Evolutionary conservation across 2,113 vertebrate genomes (phyloP), one percentile per base, ranked within the genome.

Genomic region (Pseudorectes ferrugineus): DNA sequence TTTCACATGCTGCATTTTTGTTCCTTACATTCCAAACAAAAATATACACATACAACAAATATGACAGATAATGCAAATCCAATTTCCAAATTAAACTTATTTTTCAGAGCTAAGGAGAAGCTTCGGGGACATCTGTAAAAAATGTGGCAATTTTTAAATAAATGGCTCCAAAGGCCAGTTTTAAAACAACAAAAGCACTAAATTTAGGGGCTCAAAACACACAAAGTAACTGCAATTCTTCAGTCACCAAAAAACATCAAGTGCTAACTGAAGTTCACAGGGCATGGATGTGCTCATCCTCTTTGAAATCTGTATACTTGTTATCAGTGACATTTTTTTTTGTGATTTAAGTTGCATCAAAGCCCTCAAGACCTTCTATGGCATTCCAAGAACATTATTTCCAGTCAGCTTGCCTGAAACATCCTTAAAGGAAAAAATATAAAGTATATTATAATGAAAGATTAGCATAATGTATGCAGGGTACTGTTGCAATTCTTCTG

Each of bases 131-230:
- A 43, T 33, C 10, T 72, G 12, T 48, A 58, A 72, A 61, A 72
- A 20, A 61, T 6, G 24, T 0, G 0, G 14, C 12, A 76, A 14
- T 31, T 74, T 49, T 65, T 31, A 8, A 45, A 17, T 12, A 29
- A 84, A 57, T 1, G 1, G 20, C 8, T 73, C 26, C 46, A 73
- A 65, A 82, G 76, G 15, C 14, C 51, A 65, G 8, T 23, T 88
- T 46, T 31, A 63, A 65, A 84, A 48, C n/a, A 77, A 71, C 18
- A 79, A 77, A 80, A 2, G 0, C 17, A 77, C 33, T 48, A 52
- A 9, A 68, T 42, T 74, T 23, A 77, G 33, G 68, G 67, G 25
- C n/a, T 74, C 40, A 86, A 24, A 83, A 63, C 10, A 17, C 5
- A 2, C 23, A 79, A 68, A 59, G 8, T 11, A 82, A 65, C 14